phyloP scores from a whole-genome alignment of 2,113 vertebrate species.

The Myrmecophaga tridactyla region DNA sequence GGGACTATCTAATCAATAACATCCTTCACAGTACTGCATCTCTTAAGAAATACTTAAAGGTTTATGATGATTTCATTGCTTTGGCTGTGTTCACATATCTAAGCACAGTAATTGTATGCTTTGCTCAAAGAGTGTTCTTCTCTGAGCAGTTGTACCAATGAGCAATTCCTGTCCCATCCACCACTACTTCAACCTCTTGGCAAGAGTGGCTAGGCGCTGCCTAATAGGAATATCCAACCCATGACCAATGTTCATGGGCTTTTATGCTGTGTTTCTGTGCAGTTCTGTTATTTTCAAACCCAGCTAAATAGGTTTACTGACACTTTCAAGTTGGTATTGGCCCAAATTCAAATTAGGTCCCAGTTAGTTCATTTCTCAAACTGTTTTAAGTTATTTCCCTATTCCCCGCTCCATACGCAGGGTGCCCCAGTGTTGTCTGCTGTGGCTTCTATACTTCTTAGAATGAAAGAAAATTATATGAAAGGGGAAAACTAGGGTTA shows the following conservation, averaged over 20 bases:
- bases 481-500: background rate
- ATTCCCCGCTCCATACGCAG: background rate
- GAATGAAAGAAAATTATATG: background rate
- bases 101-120: background rate
- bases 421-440: background rate
- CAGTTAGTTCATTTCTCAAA: background rate
- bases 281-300: background rate
- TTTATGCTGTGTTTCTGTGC: background rate
- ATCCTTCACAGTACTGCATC: background rate
- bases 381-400: background rate
- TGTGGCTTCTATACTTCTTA: background rate
- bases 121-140: background rate
- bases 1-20: background rate
- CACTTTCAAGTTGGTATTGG: background rate
- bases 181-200: background rate
- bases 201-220: background rate
- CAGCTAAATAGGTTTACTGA: background rate
- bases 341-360: conserved; percentile 21
- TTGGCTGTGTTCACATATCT: background rate
- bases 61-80: background rate
- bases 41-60: background rate
- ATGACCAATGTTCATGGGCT: background rate
- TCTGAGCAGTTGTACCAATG: background rate
- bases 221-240: background rate
- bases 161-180: background rate